Evolutionary conservation across 23 tunicate genomes (phyloP), one percentile per base, ranked within the genome.

Genomic region (Diplosoma virens): DNA sequence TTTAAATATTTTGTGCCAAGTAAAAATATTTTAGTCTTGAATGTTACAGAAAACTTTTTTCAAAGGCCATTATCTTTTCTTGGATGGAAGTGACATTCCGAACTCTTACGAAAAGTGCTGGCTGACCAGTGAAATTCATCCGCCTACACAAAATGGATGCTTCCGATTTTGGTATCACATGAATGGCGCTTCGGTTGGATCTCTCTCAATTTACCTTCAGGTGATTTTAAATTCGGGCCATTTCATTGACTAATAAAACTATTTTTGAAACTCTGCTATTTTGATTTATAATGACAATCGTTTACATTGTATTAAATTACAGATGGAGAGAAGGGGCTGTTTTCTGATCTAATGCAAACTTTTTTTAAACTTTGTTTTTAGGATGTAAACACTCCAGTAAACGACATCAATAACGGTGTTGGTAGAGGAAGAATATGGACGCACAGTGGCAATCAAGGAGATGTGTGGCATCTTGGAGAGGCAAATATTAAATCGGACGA

Each of bases 51-150:
- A n/a, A n/a, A n/a, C n/a, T n/a, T n/a, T n/a, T n/a, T n/a, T n/a
- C n/a, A n/a, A n/a, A 86, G 92, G 92, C 56, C 92, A 86, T 71
- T 86, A 71, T 69, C n/a, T 86, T 36, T 86, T 59, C 75, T 66
- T 86, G 63, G 92, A 86, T 36, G 72, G 81, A 33, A 92, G 80
- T 59, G 87, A 85, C 3, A 35, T 77, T 7, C 69, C 83, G 25
- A 76, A 67, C 37, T 55, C 53, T 2, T 37, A 55, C 11, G 33
- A 65, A 24, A 20, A 32, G 25, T 91, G 82, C 18, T 85, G 90
- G 83, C n/a, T 77, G 0, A 71, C 73, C 22, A 92, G 97, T 63
- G 92, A 92, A 48, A 32, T 79, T 23, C 76, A 92, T 59, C 86
- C 86, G 25, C 74, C 92, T 33, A 92, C 92, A 9, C 52, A 30